Percentiles rank a stretch among this genome's conserved stretches.
Evolutionary conservation across 2,888 invertebrate species (phyloP).

Genomic region (Boloria euphrosyne): DNA sequence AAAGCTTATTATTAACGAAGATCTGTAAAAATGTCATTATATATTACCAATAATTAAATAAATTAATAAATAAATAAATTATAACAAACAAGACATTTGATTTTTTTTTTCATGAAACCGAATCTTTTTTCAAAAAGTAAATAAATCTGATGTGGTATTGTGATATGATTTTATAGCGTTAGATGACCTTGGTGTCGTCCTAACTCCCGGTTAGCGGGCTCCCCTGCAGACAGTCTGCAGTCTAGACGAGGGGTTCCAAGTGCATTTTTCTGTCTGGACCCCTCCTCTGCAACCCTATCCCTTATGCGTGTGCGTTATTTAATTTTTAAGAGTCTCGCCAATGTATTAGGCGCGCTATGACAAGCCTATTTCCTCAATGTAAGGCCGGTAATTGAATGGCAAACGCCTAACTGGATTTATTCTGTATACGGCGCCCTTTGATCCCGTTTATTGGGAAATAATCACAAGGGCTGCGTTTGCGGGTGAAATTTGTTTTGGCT

Average conservation of each 20-base stretch:
- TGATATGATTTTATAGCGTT: constrained; percentile 30
- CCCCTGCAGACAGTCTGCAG: constrained; percentile 63
- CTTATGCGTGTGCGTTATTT: constrained; percentile 70
- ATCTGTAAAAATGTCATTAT: too few species aligned
- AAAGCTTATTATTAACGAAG: too few species aligned
- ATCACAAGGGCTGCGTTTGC: constrained; percentile 24
- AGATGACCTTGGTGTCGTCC: constrained; percentile 52
- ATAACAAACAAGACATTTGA: too few species aligned
- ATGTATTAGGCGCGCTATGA: constrained; percentile 29
- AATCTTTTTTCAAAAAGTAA: not conserved
- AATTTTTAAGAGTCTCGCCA: constrained; percentile 57
- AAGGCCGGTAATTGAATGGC: constrained; percentile 34
- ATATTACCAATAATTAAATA: too few species aligned
- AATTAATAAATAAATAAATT: too few species aligned
- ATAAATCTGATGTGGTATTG: constrained; percentile 12
- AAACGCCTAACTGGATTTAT: constrained; percentile 27
- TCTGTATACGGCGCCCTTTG: constrained; percentile 27
- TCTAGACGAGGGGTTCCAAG: constrained; percentile 79
- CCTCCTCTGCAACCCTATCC: constrained; percentile 65
- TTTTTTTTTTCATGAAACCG: not conserved
- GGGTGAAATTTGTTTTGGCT: constrained; percentile 28
- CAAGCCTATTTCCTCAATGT: constrained; percentile 31
- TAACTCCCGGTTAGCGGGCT: constrained; percentile 53
- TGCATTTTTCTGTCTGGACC: constrained; percentile 80
- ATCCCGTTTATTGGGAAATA: constrained; percentile 36